These are phyloP conservation scores for Rhinopomastus cyanomelas DNA, from an alignment of 2,113 vertebrate species.

Conservation along the genomic window DNA sequence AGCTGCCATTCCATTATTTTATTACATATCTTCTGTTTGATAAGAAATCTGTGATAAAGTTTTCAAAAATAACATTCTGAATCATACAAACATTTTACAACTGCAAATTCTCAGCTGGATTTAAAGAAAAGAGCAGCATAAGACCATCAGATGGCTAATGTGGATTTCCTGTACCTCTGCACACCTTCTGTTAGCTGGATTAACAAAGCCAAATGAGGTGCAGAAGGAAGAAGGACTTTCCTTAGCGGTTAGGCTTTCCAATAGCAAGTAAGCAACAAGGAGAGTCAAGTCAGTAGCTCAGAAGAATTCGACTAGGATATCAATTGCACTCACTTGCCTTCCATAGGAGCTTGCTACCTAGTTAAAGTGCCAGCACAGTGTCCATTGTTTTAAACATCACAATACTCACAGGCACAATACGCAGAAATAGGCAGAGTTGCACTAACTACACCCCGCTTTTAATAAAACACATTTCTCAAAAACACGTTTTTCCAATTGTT, in stretches of 20 bases:
- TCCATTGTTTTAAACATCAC: conserved; percentile 28
- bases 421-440: conserved; percentile 33
- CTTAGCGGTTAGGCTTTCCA: conserved; percentile 20
- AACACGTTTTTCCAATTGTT: conserved; percentile 47
- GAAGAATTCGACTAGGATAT: conserved; percentile 14
- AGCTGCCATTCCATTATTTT: background rate
- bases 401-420: background rate
- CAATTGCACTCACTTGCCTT: background rate
- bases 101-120: conserved; percentile 26
- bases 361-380: conserved; percentile 35
- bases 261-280: background rate
- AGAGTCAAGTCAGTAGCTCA: conserved; percentile 4
- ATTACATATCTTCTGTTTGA: background rate
- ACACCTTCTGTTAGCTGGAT: background rate
- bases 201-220: background rate
- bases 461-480: conserved; percentile 45
- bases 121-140: conserved; percentile 43
- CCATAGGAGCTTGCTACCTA: background rate
- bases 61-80: conserved; percentile 13
- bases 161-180: conserved; percentile 20
- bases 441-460: conserved; percentile 25
- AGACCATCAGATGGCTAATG: conserved; percentile 7
- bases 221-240: background rate
- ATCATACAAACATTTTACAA: conserved; percentile 30
- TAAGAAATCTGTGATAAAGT: background rate